Evolutionary conservation across 2,113 vertebrate genomes (phyloP), one percentile per base, ranked within the genome.

Genomic region (Phrynosoma platyrhinos): DNA sequence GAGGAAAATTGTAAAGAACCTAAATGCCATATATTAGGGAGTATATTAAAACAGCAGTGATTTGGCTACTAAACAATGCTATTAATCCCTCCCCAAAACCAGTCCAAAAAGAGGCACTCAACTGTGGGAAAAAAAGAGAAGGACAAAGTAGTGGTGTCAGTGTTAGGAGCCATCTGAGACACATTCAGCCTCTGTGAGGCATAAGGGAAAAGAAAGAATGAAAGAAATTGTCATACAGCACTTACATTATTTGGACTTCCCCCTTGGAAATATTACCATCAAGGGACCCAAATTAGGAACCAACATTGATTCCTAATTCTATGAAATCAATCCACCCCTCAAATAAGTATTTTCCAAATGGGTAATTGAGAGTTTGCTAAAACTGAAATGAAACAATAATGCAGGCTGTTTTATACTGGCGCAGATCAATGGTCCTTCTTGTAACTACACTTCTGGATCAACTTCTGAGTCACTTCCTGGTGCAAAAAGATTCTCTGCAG

Each of bases 1-100:
- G 21, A 85, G 83, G 87, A 90, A 90, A 78, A 84, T 74, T 88
- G 52, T 88, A 92, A 83, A 85, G 79, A 91, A 82, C 72, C 58
- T 58, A 53, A 88, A 83, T 52, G 69, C 83, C 52, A 74, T 83
- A 71, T 32, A 64, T 83, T 78, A 55, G 81, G 82, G 68, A 82
- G 5, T 81, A 83, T 25, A 82, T 84, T 58, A 1, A 30, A 87
- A 90, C 30, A 88, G 80, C 93, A 77, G 13, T 77, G 36, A 91
- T 92, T 64, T 74, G 71, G 90, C 92, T 84, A 88, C 55, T 91
- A 7, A 87, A 52, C 23, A 83, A 76, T 79, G 68, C 76, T 87
- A 12, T 82, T 78, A 92, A 88, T 89, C 87, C 47, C 52, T 47
- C 83, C 85, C 79, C 84, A 71, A 3, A 75, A 1, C 0, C 14